Base-by-base conservation (phyloP, 2,113 vertebrate species). In the Oreochromis aureus region DNA sequence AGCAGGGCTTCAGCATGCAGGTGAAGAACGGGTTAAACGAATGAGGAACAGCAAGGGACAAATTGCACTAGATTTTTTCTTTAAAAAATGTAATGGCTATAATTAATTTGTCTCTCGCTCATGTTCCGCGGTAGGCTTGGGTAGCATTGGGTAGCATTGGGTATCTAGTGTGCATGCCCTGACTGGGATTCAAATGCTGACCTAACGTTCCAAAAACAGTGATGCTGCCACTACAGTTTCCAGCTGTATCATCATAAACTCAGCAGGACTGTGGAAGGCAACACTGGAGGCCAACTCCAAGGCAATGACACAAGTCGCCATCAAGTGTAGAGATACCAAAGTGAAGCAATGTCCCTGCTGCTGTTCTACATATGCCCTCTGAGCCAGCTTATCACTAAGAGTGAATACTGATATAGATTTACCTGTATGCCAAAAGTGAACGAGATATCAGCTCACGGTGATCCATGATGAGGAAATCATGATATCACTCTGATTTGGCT, bases 21-120 rank as follows among this genome's bases (percentile, higher is more conserved):
- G 79, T n/a, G 59, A 87, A 63, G 61, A 88, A 83, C 24, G 1
- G 79, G 18, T 56, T 18, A 61, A 92, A 90, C 84, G 13, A 90
- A 91, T 81, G 63, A 89, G 85, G 71, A 93, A 69, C 63, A 24
- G 36, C 63, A 69, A 41, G 34, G 6, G 39, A 39, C 4, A 24
- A 69, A 11, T 69, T 24, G 34, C 34, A 69, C 19, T 11, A 5
- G 34, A 69, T 5, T 2, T 5, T 22, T 69, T 0, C 10, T n/a
- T 3, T 22, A 5, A 66, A 66, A 2, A 69, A 39, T 22, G 0
- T 2, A 69, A 22, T 1, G 11, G 19, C 11, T 69, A 22, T 69
- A 69, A 24, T 41, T 69, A 41, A 41, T 9, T 2, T 69, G 63
- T 41, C 12, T 44, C 0, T 39, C 10, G 1, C 61, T 66, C 32